phyloP scores from a whole-genome alignment of 2,113 vertebrate genomes.

The Planiliza haematocheilus region DNA sequence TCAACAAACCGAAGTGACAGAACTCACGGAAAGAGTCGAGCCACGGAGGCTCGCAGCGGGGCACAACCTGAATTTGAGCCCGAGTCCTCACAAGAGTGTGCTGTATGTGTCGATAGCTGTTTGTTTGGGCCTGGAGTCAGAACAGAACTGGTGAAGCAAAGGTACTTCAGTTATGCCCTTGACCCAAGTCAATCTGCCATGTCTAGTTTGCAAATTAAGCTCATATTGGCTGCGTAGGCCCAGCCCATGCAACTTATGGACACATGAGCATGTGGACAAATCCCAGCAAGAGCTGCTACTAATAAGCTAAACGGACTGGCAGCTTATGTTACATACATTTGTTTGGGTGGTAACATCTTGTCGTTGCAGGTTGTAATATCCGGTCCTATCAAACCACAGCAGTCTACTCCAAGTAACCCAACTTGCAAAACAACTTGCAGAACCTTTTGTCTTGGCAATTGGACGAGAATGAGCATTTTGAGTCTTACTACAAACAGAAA shows the following conservation, averaged over 20 bases:
- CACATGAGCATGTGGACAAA: conserved; percentile 17
- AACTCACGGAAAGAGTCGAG: conserved; percentile 28
- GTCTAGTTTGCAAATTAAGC: conserved; percentile 49
- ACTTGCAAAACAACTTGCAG: conserved; percentile 10
- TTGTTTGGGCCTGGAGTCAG: conserved; percentile 41
- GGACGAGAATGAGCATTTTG: conserved; percentile 19
- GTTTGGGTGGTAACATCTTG: neutral
- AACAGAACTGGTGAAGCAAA: conserved; percentile 21
- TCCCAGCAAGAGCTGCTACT: conserved; percentile 12
- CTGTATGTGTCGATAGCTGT: neutral
- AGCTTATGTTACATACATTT: neutral
- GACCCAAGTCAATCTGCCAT: conserved; percentile 61
- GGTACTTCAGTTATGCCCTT: conserved; percentile 53
- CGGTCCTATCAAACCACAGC: conserved; percentile 16
- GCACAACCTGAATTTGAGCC: neutral
- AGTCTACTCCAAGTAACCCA: conserved; percentile 4
- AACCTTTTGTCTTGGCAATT: conserved; percentile 10
- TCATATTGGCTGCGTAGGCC: conserved; percentile 27
- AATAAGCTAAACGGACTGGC: conserved; percentile 19
- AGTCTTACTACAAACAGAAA: conserved; percentile 13
- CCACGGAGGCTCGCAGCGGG: conserved; percentile 24
- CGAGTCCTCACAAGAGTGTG: neutral
- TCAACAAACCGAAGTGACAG: conserved; percentile 45
- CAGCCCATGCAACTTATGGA: conserved; percentile 48
- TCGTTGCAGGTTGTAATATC: conserved; percentile 2